These are phyloP conservation scores for Theretra japonica DNA, from an alignment of 2,888 invertebrate genomes.

Conservation along the genomic window DNA sequence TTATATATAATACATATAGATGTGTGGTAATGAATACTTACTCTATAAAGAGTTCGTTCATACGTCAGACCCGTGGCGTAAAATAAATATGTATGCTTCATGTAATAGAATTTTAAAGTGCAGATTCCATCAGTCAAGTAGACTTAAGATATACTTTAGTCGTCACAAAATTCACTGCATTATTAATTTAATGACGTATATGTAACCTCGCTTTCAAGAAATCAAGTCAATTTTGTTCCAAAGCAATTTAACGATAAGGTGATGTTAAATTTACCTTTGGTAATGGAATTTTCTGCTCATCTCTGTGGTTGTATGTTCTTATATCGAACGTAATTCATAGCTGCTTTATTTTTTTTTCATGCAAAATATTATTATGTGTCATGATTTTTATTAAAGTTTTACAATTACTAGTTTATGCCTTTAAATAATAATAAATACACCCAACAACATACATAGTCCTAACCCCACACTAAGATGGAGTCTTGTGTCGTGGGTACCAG, in stretches of 20 bases:
- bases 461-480: no score
- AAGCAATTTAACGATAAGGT: conserved; percentile 6
- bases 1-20: no score
- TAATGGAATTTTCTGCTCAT: not conserved
- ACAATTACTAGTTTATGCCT: no score
- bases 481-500: no score
- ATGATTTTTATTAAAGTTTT: no score
- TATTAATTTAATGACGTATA: not conserved
- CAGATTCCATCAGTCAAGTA: not conserved
- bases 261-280: not conserved
- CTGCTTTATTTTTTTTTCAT: not conserved
- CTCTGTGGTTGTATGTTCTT: not conserved
- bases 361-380: no score
- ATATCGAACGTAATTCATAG: not conserved
- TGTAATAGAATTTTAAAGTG: not conserved
- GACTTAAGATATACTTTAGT: not conserved
- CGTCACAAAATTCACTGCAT: not conserved
- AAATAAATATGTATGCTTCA: not conserved
- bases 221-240: conserved; percentile 8
- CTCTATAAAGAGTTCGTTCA: no score
- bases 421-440: no score
- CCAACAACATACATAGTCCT: no score
- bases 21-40: no score
- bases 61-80: not conserved
- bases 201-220: not conserved